Percentiles rank a stretch among this genome's conserved stretches.
phyloP scores from a whole-genome alignment of 2,113 vertebrate species.

The Salvelinus alpinus region DNA sequence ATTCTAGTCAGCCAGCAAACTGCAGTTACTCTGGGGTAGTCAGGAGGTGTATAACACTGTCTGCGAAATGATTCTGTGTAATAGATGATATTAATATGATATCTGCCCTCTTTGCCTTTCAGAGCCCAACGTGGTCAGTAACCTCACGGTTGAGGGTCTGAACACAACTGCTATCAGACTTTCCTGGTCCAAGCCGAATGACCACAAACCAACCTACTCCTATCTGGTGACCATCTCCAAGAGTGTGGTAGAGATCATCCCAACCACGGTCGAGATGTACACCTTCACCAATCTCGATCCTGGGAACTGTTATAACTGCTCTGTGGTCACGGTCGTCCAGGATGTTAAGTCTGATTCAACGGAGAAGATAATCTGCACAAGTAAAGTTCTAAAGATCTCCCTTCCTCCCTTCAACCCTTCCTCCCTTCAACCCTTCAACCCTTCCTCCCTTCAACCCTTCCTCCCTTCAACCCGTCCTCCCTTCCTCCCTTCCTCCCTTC shows the following conservation, averaged over 20 bases:
- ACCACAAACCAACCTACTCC: conserved; percentile 38
- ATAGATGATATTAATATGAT: too few relatives aligned
- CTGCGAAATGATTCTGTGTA: too few relatives aligned
- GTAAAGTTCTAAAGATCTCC: conserved; percentile 31
- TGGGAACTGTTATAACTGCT: conserved; percentile 41
- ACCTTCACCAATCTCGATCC: conserved; percentile 25
- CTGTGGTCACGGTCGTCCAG: conserved; percentile 32
- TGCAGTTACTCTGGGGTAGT: too few relatives aligned
- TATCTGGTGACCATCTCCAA: conserved; percentile 34
- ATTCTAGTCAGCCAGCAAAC: too few relatives aligned
- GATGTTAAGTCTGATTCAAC: conserved; percentile 16
- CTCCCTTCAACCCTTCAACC: too few relatives aligned
- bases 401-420: too few relatives aligned
- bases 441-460: too few relatives aligned
- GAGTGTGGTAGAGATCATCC: not conserved
- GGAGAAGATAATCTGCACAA: conserved; percentile 11
- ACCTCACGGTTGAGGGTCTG: not conserved
- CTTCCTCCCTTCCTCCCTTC: too few relatives aligned
- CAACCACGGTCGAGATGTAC: conserved; percentile 2
- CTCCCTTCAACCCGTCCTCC: too few relatives aligned
- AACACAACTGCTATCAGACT: conserved; percentile 37
- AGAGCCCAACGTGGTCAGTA: conserved; percentile 51
- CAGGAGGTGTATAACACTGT: too few relatives aligned
- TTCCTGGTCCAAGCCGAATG: conserved; percentile 36
- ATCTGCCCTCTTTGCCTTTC: conserved; percentile 12